These are phyloP conservation scores for Orientallactaga sibirica DNA, from an alignment of 2,797 vertebrate species.

Conservation along the genomic window DNA sequence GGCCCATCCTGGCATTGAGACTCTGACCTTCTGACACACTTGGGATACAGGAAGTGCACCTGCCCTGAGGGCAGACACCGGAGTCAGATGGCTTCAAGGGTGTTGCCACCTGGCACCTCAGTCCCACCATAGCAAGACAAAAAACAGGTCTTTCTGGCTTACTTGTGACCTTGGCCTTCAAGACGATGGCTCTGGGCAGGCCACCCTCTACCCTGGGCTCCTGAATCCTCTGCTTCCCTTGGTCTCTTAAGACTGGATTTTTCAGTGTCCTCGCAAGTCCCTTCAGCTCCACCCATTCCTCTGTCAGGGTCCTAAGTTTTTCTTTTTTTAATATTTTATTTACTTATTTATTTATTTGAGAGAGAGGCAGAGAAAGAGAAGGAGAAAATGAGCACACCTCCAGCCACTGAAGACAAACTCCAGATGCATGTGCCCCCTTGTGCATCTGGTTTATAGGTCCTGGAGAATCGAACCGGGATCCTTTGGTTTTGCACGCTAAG, in stretches of 20 bases:
- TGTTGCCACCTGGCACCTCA: background rate
- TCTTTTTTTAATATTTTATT: too few relatives aligned
- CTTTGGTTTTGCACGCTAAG: too few relatives aligned
- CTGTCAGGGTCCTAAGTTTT: too few relatives aligned
- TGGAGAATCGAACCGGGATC: too few relatives aligned
- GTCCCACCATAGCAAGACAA: background rate
- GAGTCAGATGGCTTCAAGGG: background rate
- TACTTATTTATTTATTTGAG: too few relatives aligned
- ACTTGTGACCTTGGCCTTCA: background rate
- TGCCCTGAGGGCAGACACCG: background rate
- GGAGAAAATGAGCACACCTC: too few relatives aligned
- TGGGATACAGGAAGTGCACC: background rate
- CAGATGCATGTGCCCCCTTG: too few relatives aligned
- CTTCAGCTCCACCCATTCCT: background rate
- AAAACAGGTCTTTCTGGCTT: background rate
- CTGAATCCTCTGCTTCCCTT: background rate
- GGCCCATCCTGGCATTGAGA: background rate
- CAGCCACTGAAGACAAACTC: too few relatives aligned
- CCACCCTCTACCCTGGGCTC: background rate
- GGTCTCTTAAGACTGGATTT: background rate
- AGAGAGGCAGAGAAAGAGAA: too few relatives aligned
- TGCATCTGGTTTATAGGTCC: too few relatives aligned
- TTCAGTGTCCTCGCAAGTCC: background rate
- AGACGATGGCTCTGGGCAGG: background rate
- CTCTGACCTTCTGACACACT: background rate